These are phyloP conservation scores for Phenacoccus solenopsis DNA, from an alignment of 1,140 invertebrate genomes.

Conservation along the genomic window DNA sequence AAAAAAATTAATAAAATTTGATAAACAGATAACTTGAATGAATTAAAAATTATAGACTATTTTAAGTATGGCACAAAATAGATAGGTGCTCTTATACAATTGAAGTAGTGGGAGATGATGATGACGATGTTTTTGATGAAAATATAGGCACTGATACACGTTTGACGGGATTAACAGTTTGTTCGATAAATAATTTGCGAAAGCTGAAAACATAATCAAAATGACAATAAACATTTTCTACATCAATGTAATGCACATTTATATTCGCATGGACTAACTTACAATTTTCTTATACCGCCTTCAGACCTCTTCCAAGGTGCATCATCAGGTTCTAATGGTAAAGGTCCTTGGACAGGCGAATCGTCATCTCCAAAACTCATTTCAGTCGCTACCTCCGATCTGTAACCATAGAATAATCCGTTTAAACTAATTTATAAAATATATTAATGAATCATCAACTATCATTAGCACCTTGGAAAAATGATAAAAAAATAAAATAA, in stretches of 20 bases:
- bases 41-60: background rate
- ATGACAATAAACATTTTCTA: too few species aligned
- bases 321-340: conserved; percentile 90
- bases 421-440: background rate
- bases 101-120: background rate
- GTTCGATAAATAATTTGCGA: conserved; percentile 7
- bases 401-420: background rate
- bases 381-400: conserved; percentile 15
- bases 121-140: conserved; percentile 5
- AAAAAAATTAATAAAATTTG: too few species aligned
- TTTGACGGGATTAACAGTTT: background rate
- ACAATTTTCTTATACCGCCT: conserved; percentile 89
- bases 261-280: conserved; percentile 44
- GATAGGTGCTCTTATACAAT: background rate
- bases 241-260: too few species aligned
- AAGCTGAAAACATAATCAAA: background rate
- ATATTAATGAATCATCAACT: background rate
- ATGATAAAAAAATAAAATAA: too few species aligned
- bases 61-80: background rate
- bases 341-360: conserved; percentile 83
- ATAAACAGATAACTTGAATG: too few species aligned
- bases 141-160: background rate
- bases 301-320: conserved; percentile 77
- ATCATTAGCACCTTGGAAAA: too few species aligned
- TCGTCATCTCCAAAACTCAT: conserved; percentile 50